These are phyloP conservation scores for Chelmon rostratus DNA, from an alignment of 2,797 vertebrate species.

Conservation along the genomic window DNA sequence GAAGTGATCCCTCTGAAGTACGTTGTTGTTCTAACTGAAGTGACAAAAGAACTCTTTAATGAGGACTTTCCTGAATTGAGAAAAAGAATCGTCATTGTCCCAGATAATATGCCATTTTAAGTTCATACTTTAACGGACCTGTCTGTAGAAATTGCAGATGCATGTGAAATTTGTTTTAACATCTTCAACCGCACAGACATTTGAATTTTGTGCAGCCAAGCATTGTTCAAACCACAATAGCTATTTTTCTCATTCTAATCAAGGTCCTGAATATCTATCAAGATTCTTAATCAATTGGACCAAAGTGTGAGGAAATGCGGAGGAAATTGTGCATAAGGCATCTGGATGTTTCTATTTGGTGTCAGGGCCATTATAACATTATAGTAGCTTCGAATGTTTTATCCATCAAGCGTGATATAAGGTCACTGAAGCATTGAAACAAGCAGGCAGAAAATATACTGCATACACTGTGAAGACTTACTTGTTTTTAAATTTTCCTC, in stretches of 20 bases:
- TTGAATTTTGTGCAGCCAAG: constrained; percentile 49
- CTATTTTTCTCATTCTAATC: constrained; percentile 4
- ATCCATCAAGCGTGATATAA: constrained; percentile 20
- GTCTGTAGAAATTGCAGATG: neutral
- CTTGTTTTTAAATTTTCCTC: neutral
- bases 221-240: constrained; percentile 13
- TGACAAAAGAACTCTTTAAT: neutral
- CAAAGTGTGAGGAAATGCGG: neutral
- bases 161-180: constrained; percentile 16
- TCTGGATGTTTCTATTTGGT: neutral
- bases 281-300: neutral
- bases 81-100: neutral
- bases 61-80: neutral
- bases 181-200: neutral
- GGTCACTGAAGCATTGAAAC: constrained; percentile 36
- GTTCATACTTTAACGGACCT: neutral
- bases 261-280: neutral
- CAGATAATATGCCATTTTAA: neutral
- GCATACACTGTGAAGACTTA: neutral
- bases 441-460: constrained; percentile 24
- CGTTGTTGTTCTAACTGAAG: neutral
- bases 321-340: neutral
- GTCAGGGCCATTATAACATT: neutral
- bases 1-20: constrained; percentile 1
- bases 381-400: constrained; percentile 13